Evolutionary conservation across 2,797 vertebrate species (phyloP), one percentile per base, ranked within the genome.

Genomic region (Sus cebifrons): DNA sequence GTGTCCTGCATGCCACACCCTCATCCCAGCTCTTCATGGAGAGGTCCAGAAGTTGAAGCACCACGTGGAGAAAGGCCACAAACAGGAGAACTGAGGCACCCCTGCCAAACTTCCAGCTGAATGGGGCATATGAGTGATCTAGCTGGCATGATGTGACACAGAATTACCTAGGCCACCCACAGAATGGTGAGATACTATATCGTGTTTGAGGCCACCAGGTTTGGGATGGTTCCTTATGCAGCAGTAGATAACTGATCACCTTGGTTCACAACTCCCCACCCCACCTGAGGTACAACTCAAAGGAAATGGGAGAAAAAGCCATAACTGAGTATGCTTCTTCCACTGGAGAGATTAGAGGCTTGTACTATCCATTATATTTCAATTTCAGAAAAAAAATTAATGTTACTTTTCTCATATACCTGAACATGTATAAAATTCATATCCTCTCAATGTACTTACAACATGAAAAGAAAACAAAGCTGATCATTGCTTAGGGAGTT

Each of bases 61-160:
- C 29, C 18, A 9, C 29, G 1, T 5, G 75, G 52, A 78, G 29
- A 32, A 29, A 56, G 29, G 52, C 1, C 5, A 32, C 3, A 0
- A 14, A 23, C 75, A 14, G 16, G 44, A 29, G 52, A 23, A n/a
- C 4, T 8, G 17, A 77, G 52, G 75, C 2, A 3, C 29, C 29
- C 52, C 52, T 32, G 54, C 75, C 1, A 0, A 32, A 18, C 52
- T 14, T 49, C 44, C 44, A 32, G 75, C 52, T 32, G 75, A 32
- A 78, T 0, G 6, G 75, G 49, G 52, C 52, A 8, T 54, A 49
- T 77, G 29, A 23, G 18, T 56, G 52, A 56, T 78, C 52, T 11
- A 0, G 12, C 81, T 65, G 68, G 44, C 13, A 4, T 62, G n/a
- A 3, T 0, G 7, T 11, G 82, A 70, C 8, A 7, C 44, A 29